Evolutionary conservation across 2,888 invertebrate species (phyloP).

Genomic region (Drosophila anomelani): DNA sequence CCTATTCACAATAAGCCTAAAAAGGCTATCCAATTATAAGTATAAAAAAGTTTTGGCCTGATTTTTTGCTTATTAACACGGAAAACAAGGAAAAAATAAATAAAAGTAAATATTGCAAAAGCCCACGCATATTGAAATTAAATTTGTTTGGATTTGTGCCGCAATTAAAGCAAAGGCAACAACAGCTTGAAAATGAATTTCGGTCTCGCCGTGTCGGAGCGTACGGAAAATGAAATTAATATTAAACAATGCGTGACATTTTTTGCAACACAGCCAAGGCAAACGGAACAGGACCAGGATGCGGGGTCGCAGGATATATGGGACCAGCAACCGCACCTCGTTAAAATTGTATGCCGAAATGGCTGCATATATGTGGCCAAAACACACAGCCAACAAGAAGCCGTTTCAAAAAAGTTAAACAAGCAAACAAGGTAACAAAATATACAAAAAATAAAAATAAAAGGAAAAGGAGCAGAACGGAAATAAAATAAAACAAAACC

Average conservation of each 20-base stretch:
- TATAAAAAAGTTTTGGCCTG: background rate
- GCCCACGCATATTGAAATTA: constrained; percentile 11
- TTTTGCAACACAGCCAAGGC: constrained; percentile 44
- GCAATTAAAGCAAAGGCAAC: constrained; percentile 36
- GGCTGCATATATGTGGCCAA: constrained; percentile 43
- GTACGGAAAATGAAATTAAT: constrained; percentile 50
- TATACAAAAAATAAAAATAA: constrained; percentile 46
- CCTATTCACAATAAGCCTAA: background rate
- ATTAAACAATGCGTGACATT: constrained; percentile 58
- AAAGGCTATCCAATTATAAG: constrained; percentile 3
- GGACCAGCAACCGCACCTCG: constrained; percentile 64
- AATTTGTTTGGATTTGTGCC: constrained; percentile 19
- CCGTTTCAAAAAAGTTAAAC: constrained; percentile 33
- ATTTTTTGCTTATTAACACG: constrained; percentile 10
- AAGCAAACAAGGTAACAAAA: constrained; percentile 49
- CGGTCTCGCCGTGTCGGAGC: constrained; percentile 27
- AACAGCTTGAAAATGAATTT: constrained; percentile 37
- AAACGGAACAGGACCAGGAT: constrained; percentile 19
- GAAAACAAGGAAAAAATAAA: background rate
- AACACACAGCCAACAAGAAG: constrained; percentile 50
- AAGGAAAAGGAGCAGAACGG: constrained; percentile 26
- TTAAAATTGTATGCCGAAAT: constrained; percentile 72
- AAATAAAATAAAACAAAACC: constrained; percentile 21
- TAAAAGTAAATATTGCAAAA: constrained; percentile 10
- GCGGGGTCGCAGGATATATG: constrained; percentile 20